Evolutionary conservation across 1,140 invertebrate genomes (phyloP).

Genomic region (Halyomorpha halys): DNA sequence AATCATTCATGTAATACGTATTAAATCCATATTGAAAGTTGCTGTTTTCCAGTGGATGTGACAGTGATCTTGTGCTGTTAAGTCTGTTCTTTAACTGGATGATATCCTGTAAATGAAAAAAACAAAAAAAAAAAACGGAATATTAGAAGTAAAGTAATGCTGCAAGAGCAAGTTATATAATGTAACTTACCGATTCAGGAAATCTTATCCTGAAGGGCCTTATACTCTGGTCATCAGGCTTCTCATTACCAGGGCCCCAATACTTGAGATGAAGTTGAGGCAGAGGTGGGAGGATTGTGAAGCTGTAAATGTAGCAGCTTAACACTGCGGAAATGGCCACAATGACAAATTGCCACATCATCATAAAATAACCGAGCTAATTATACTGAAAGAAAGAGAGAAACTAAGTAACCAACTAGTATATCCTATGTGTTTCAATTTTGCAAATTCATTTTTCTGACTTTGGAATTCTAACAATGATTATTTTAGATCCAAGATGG

Average conservation of each 20-base stretch:
- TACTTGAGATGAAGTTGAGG: conserved; percentile 32
- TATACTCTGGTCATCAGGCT: conserved; percentile 36
- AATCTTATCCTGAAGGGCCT: conserved; percentile 42
- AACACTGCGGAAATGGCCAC: no score
- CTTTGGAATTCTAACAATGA: no score
- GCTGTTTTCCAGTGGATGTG: conserved; percentile 49
- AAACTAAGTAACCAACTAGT: no score
- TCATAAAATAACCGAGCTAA: no score
- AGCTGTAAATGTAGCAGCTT: no score
- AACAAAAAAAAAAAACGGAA: no score
- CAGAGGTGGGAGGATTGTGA: neutral
- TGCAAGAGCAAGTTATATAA: neutral
- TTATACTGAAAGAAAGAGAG: no score
- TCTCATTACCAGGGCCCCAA: conserved; percentile 39
- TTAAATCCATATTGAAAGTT: conserved; percentile 72
- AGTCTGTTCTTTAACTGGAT: conserved; percentile 19
- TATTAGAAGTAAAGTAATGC: no score
- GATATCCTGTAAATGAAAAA: conserved; percentile 1
- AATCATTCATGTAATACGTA: conserved; percentile 48
- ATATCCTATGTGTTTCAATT: no score
- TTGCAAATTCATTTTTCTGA: no score
- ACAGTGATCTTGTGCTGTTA: conserved; percentile 13
- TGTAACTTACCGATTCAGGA: conserved; percentile 33
- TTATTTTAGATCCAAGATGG: no score
- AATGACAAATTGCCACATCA: no score